A percentile compares a stretch with the other conserved stretches of the same genome.
These are phyloP conservation scores for Anolis carolinensis DNA, from an alignment of 2,113 vertebrate genomes.

Conservation along the genomic window DNA sequence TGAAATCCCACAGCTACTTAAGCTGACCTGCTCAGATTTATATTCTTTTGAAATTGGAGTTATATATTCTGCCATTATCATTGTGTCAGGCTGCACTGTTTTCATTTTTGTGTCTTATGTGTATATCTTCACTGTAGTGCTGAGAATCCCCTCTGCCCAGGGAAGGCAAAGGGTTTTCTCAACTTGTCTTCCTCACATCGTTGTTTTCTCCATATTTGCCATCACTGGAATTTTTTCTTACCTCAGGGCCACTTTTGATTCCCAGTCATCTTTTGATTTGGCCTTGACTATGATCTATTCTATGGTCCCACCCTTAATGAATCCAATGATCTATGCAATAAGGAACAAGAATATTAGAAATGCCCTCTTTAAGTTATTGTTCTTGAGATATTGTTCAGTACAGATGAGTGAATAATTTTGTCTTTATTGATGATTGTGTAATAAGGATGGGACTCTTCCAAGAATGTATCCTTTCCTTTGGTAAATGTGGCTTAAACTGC, in stretches of 20 bases:
- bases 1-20: neutral
- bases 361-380: neutral
- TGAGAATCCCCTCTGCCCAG: neutral
- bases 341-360: neutral
- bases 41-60: neutral
- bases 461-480: no score
- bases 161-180: neutral
- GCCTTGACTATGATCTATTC: neutral
- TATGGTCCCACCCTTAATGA: neutral
- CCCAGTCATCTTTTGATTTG: neutral
- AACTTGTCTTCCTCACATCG: constrained; percentile 2
- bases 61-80: neutral
- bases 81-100: neutral
- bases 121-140: neutral
- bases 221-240: neutral
- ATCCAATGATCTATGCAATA: neutral
- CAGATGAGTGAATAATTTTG: no score
- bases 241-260: neutral
- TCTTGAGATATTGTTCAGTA: no score
- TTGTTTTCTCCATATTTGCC: neutral
- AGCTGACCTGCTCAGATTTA: neutral
- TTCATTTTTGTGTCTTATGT: neutral
- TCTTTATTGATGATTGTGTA: no score
- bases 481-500: no score
- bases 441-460: no score